Conservation (phyloP, 2,113 vertebrate genomes). For the Tamias sibiricus region DNA sequence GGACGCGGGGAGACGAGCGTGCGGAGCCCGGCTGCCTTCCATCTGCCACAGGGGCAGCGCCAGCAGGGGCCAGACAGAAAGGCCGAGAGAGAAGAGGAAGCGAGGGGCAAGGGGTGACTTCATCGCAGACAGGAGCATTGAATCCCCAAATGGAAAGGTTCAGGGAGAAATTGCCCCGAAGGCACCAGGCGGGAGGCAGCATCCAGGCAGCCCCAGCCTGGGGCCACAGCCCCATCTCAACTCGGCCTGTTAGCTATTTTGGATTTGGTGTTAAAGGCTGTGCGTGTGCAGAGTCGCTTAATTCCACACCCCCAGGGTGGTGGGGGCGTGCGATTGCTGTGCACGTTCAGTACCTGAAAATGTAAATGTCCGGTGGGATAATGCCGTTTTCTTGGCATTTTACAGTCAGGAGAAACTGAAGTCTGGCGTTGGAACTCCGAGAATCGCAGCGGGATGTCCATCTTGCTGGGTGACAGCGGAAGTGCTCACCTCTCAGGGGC, state of each 20-base stretch:
- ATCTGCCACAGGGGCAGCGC: conserved; percentile 6
- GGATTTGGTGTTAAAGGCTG: not conserved
- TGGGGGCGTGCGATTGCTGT: too few species aligned
- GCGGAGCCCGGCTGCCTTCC: conserved; percentile 43
- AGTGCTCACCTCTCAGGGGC: not conserved
- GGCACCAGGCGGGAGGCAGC: not conserved
- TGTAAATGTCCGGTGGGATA: not conserved
- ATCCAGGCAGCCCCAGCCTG: fast-evolving
- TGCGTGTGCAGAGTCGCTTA: not conserved
- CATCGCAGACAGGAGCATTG: not conserved
- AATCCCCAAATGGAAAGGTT: not conserved
- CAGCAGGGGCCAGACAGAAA: not conserved
- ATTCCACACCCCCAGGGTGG: not conserved
- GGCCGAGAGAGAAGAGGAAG: not conserved
- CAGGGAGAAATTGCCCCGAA: not conserved
- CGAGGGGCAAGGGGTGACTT: not conserved
- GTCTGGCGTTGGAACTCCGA: not conserved
- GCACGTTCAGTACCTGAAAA: not conserved
- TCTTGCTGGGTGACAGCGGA: not conserved
- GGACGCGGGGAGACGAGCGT: conserved; percentile 14
- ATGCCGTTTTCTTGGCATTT: not conserved
- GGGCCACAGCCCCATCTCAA: too few species aligned
- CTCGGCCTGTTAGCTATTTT: not conserved
- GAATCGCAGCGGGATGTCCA: not conserved
- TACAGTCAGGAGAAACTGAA: not conserved